Percentiles rank a stretch among this genome's conserved stretches.
Evolutionary conservation across 2,888 invertebrate genomes (phyloP).

Genomic region (Ormyrus thymus): DNA sequence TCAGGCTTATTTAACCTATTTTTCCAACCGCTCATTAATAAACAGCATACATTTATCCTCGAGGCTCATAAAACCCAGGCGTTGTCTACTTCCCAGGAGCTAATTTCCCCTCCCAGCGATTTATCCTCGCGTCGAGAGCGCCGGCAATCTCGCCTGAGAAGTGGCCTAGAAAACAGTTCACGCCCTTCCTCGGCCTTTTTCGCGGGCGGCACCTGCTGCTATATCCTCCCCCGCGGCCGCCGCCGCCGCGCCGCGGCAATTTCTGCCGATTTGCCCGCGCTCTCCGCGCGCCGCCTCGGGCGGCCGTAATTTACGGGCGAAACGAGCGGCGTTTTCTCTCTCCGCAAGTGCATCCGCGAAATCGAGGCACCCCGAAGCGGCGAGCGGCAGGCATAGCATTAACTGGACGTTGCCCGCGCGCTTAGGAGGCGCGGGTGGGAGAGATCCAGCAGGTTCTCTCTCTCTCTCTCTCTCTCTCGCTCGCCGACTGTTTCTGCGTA

Average conservation of each 20-base stretch:
- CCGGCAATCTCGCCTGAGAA: slow-evolving; percentile 38
- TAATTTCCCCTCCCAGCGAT: slow-evolving; percentile 29
- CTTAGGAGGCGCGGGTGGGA: background rate
- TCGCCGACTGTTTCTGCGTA: background rate
- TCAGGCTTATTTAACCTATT: too few species aligned
- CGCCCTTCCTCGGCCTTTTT: slow-evolving; percentile 45
- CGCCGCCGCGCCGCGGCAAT: slow-evolving; percentile 51
- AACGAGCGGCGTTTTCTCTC: slow-evolving; percentile 3
- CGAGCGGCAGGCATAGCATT: slow-evolving; percentile 65
- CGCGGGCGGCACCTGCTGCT: slow-evolving; percentile 58
- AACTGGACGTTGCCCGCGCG: slow-evolving; percentile 67
- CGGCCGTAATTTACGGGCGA: slow-evolving; percentile 1
- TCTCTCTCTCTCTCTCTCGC: too few species aligned
- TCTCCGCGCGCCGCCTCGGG: too few species aligned
- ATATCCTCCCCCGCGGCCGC: slow-evolving; percentile 29
- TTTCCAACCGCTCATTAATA: too few species aligned
- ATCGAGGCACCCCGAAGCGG: slow-evolving; percentile 45
- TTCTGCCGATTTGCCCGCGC: slow-evolving; percentile 37
- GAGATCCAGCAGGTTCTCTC: background rate
- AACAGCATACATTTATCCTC: too few species aligned
- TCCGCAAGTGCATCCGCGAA: slow-evolving; percentile 32
- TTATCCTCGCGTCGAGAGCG: background rate
- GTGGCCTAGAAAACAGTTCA: slow-evolving; percentile 50
- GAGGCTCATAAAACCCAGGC: background rate
- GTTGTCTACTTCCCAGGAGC: slow-evolving; percentile 46